Conservation (phyloP, 2,113 vertebrate species). For the Chitala chitala region DNA sequence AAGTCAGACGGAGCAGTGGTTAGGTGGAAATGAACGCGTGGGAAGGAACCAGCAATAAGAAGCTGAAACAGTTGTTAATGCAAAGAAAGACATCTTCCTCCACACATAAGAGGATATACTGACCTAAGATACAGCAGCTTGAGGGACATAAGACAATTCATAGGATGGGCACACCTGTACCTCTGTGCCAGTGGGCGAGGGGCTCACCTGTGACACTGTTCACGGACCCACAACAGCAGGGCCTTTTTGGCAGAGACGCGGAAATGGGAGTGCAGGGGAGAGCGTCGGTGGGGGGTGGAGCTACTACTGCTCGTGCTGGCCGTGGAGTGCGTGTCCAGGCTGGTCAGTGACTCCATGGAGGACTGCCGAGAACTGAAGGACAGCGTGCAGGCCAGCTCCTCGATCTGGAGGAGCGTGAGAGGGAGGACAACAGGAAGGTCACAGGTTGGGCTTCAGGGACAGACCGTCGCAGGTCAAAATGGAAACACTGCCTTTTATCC, state of each 20-base stretch:
- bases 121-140: too few relatives aligned
- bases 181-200: neutral
- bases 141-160: too few relatives aligned
- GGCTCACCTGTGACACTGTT: constrained; percentile 79
- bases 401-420: constrained; percentile 65
- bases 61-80: too few relatives aligned
- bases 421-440: neutral
- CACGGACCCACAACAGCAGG: constrained; percentile 85
- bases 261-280: constrained; percentile 72
- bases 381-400: constrained; percentile 76
- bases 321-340: constrained; percentile 57
- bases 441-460: neutral
- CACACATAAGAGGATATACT: neutral
- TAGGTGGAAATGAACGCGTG: too few relatives aligned
- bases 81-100: neutral
- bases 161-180: too few relatives aligned
- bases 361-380: constrained; percentile 72
- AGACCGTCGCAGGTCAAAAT: neutral
- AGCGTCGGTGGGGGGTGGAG: constrained; percentile 58
- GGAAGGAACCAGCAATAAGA: too few relatives aligned
- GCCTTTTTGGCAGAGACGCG: constrained; percentile 85
- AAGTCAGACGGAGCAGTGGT: neutral
- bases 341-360: constrained; percentile 64
- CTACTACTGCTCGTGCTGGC: constrained; percentile 65
- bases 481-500: neutral